Percentiles rank a stretch among this genome's conserved stretches.
Evolutionary conservation across 2,797 vertebrate species (phyloP).

Genomic region (Halcyon smyrnensis): DNA sequence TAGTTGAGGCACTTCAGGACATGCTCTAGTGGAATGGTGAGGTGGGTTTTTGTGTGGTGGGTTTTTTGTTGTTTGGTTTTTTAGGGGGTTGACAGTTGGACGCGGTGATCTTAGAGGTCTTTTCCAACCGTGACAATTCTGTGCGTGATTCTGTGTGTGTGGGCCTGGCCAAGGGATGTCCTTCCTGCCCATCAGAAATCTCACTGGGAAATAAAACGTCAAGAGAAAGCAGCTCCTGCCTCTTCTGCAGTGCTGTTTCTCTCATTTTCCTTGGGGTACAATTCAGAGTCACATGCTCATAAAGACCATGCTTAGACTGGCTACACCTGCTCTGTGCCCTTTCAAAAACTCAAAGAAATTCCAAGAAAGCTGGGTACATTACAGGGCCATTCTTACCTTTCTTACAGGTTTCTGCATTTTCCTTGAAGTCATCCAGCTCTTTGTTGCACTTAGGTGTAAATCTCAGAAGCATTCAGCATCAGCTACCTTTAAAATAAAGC

Average conservation of each 20-base stretch:
- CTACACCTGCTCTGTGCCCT: not conserved
- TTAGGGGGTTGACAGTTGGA: no score
- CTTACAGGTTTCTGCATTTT: not conserved
- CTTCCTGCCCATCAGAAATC: not conserved
- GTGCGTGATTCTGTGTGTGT: no score
- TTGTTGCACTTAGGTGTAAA: not conserved
- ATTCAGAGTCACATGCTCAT: not conserved
- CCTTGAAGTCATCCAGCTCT: not conserved
- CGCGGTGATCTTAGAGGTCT: no score
- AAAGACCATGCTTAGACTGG: not conserved
- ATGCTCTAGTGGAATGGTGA: no score
- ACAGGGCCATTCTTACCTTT: not conserved
- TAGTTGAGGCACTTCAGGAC: no score
- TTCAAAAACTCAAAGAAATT: not conserved
- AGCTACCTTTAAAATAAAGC: not conserved
- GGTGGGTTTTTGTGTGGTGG: no score
- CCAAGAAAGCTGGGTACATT: not conserved
- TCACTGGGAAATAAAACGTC: not conserved
- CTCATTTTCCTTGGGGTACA: not conserved
- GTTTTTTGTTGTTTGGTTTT: no score
- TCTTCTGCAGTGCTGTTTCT: not conserved
- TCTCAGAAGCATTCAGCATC: not conserved
- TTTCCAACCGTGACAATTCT: no score
- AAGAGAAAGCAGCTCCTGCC: not conserved
- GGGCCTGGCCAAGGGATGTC: not conserved